Evolutionary conservation across 1,140 invertebrate species (phyloP), one percentile per base, ranked within the genome.

Genomic region (Stegodyphus mimosarum): DNA sequence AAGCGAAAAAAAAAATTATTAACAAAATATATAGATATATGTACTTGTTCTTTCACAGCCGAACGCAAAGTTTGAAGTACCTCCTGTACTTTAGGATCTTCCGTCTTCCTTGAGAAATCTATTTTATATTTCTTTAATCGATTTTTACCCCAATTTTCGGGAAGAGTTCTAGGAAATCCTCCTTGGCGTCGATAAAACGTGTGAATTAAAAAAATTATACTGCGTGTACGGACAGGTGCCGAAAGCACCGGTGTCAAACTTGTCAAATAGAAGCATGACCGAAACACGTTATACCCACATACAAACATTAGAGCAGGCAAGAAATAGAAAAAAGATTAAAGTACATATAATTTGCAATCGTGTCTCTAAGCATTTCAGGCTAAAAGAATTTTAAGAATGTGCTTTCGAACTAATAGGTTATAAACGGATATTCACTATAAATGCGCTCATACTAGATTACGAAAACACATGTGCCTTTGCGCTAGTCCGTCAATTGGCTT

Each of bases 41-140:
- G 2, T 90, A 95, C 96, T 93, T 98, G 97, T 92, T 98, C 95
- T 90, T 97, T 97, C 2, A 99, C 97, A 87, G 91, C 92, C 53
- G 94, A 93, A 48, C 97, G 92, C n/a, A 98, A 91, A 0, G 97
- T 97, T 13, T 95, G 94, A 49, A 99, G 91, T 88, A 94, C 92
- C 89, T 93, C 92, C 92, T 98, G 96, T 84, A 94, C 92, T 90
- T 95, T 93, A 11, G 95, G 94, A 92, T 97, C 95, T 52, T 92
- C 91, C 94, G 96, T 96, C 63, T 92, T 92, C 87, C 90, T 89
- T 6, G 86, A 50, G 48, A 66, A 87, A 53, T 75, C 11, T 71
- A 86, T 55, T 77, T 88, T 86, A 55, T 79, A 80, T 51, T 70
- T 9, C 17, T 75, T 33, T 17, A 83, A 67, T 72, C 88, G 87